These are phyloP conservation scores for Phorcus lineatus DNA, from an alignment of 2,888 invertebrate species.

Conservation along the genomic window DNA sequence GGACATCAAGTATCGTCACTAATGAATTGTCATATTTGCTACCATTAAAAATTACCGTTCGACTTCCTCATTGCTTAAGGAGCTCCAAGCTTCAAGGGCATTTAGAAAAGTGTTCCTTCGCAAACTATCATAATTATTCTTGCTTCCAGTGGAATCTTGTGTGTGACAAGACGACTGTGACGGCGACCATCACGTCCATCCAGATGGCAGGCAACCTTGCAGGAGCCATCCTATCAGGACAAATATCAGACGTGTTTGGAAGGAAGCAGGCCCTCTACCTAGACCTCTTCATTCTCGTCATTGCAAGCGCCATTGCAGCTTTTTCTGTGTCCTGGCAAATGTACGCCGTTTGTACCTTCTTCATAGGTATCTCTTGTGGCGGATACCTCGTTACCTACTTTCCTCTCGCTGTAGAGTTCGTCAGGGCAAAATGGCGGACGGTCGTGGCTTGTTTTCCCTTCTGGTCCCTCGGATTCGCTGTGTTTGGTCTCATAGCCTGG, in stretches of 20 bases:
- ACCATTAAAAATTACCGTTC: too few relatives aligned
- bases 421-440: neutral
- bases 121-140: too few relatives aligned
- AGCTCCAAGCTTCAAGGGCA: too few relatives aligned
- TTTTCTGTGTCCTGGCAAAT: conserved; percentile 1
- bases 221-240: conserved; percentile 29
- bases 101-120: too few relatives aligned
- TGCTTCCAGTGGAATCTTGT: conserved; percentile 38
- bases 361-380: neutral
- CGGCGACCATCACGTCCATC: conserved; percentile 30
- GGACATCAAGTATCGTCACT: too few relatives aligned
- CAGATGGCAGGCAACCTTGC: conserved; percentile 38
- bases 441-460: neutral
- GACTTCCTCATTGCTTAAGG: too few relatives aligned
- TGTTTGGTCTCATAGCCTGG: neutral
- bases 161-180: conserved; percentile 33
- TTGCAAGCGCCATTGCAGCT: neutral
- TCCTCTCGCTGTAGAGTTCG: neutral
- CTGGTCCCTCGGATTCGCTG: neutral
- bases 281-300: neutral
- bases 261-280: conserved; percentile 3
- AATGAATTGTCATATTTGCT: too few relatives aligned
- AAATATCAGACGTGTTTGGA: conserved; percentile 25
- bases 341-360: neutral
- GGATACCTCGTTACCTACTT: neutral